Percentiles rank a stretch among this genome's conserved stretches.
Evolutionary conservation across 2,797 vertebrate species (phyloP).

Genomic region (Pipistrellus pipistrellus): DNA sequence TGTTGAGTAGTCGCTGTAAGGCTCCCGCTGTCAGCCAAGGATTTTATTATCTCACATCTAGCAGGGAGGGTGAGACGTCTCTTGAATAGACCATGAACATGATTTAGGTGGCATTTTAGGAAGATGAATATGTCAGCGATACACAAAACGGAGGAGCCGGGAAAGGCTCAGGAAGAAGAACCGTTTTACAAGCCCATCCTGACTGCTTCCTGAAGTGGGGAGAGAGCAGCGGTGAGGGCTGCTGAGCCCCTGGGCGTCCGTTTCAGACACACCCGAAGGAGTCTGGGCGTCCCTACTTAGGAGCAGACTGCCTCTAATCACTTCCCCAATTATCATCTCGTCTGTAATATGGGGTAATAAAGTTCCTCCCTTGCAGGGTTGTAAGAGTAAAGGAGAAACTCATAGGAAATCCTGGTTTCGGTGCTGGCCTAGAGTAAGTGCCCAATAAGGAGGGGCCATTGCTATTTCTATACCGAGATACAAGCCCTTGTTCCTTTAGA

Average conservation of each 20-base stretch:
- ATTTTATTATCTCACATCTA: background rate
- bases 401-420: background rate
- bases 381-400: background rate
- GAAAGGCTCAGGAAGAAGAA: background rate
- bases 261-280: background rate
- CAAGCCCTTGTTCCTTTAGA: background rate
- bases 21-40: background rate
- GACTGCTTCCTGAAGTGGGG: background rate
- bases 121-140: background rate
- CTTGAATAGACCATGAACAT: slow-evolving; percentile 16
- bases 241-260: background rate
- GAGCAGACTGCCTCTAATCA: background rate
- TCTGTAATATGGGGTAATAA: background rate
- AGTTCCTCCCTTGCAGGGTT: background rate
- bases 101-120: slow-evolving; percentile 6
- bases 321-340: background rate
- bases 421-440: background rate
- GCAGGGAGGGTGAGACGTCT: background rate
- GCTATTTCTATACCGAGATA: background rate
- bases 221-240: background rate
- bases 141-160: background rate
- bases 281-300: background rate
- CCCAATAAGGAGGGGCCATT: background rate
- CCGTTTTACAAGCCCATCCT: background rate
- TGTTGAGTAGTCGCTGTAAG: background rate